phyloP scores from a whole-genome alignment of 2,888 invertebrate genomes.

The Andrena praecox region DNA sequence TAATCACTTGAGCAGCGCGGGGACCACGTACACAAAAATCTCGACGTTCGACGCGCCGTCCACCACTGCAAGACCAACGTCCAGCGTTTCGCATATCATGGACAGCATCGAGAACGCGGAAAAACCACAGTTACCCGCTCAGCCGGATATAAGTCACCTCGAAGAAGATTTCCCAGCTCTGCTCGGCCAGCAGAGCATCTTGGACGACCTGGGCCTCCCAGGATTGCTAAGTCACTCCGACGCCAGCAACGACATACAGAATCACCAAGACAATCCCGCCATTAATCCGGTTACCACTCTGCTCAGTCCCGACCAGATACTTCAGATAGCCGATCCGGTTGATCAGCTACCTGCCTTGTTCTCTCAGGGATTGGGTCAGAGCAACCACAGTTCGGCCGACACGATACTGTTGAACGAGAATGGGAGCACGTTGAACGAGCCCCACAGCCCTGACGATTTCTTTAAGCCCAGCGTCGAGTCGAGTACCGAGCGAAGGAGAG shows the following conservation, averaged over 20 bases:
- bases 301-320: slow-evolving; percentile 80
- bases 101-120: slow-evolving; percentile 85
- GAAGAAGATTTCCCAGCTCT: slow-evolving; percentile 76
- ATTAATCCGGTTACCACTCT: slow-evolving; percentile 79
- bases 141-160: slow-evolving; percentile 68
- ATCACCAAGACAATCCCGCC: slow-evolving; percentile 61
- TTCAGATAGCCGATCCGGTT: slow-evolving; percentile 83
- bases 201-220: slow-evolving; percentile 80
- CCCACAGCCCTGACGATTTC: slow-evolving; percentile 83
- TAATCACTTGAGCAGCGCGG: slow-evolving; percentile 55
- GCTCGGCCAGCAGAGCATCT: slow-evolving; percentile 78
- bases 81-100: slow-evolving; percentile 77
- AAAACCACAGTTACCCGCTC: slow-evolving; percentile 69
- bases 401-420: slow-evolving; percentile 85
- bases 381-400: slow-evolving; percentile 79
- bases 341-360: slow-evolving; percentile 82
- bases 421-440: slow-evolving; percentile 83
- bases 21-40: slow-evolving; percentile 71
- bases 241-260: slow-evolving; percentile 76
- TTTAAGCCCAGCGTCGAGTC: slow-evolving; percentile 74
- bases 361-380: slow-evolving; percentile 79
- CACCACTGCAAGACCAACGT: slow-evolving; percentile 72
- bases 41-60: slow-evolving; percentile 76
- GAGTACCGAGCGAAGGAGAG: slow-evolving; percentile 10
- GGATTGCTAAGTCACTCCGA: slow-evolving; percentile 77